A percentile compares a stretch with the other conserved stretches of the same genome.
These are phyloP conservation scores for Notothenia rossii DNA, from an alignment of 2,113 vertebrate species.

Conservation along the genomic window DNA sequence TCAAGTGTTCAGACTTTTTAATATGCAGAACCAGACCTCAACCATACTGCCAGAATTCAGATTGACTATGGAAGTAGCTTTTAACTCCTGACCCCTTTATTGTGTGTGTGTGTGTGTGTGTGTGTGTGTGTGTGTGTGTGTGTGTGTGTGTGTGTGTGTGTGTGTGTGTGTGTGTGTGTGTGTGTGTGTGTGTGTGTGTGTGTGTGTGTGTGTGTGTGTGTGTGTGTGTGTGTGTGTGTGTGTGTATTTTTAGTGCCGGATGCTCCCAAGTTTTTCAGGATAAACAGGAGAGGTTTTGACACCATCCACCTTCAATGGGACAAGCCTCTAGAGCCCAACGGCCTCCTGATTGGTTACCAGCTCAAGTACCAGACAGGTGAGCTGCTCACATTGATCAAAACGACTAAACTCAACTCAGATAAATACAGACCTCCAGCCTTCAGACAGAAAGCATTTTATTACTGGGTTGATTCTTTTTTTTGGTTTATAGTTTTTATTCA, in stretches of 20 bases:
- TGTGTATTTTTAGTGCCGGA: conserved; percentile 87
- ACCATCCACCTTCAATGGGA: conserved; percentile 91
- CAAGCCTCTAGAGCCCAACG: conserved; percentile 94
- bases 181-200: too few relatives aligned
- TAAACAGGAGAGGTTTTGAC: conserved; percentile 88
- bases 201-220: too few relatives aligned
- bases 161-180: neutral
- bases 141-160: too few relatives aligned
- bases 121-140: too few relatives aligned
- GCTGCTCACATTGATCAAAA: conserved; percentile 17
- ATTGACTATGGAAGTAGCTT: too few relatives aligned
- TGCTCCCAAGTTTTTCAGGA: conserved; percentile 89
- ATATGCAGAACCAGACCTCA: neutral
- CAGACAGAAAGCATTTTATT: neutral
- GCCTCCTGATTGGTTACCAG: conserved; percentile 91
- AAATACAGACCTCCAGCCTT: neutral
- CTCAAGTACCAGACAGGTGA: conserved; percentile 91
- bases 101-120: neutral
- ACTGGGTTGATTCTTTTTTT: neutral
- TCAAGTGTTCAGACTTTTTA: neutral
- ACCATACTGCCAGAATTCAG: too few relatives aligned
- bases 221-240: neutral
- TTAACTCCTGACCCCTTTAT: neutral
- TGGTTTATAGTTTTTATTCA: too few relatives aligned
- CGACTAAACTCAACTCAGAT: neutral